Conservation (phyloP, 2,797 vertebrate species). For the Ceyx erithaca region DNA sequence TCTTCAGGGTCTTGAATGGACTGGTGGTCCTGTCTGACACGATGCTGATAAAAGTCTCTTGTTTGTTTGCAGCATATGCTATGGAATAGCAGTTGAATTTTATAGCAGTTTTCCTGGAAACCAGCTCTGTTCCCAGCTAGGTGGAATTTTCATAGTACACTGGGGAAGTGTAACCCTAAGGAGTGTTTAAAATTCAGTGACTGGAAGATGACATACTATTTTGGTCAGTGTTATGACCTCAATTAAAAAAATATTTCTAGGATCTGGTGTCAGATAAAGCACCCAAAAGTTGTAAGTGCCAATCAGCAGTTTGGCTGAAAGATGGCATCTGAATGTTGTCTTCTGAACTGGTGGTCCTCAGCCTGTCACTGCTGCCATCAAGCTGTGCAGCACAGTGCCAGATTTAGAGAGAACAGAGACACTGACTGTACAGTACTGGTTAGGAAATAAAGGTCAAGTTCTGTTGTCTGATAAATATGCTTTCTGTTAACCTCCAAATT, state of each 20-base stretch:
- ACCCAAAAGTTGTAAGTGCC: background rate
- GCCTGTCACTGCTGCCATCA: background rate
- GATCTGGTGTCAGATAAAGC: background rate
- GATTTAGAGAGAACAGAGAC: background rate
- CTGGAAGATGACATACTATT: background rate
- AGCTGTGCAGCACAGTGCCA: background rate
- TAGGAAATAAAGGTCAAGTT: background rate
- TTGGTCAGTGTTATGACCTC: background rate
- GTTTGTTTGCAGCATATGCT: background rate
- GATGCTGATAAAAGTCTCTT: background rate
- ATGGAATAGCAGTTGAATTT: background rate
- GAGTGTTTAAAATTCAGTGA: background rate
- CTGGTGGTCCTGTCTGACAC: background rate
- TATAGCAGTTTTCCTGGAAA: background rate
- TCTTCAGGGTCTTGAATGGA: background rate
- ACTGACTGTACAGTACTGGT: too few relatives aligned
- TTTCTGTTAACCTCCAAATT: background rate
- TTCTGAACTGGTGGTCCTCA: background rate
- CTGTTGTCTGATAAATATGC: background rate
- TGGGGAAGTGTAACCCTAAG: background rate
- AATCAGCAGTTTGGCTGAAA: background rate
- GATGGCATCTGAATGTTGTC: background rate
- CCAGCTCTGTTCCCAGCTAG: fast-evolving
- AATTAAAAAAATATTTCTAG: background rate
- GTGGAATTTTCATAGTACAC: background rate